These are phyloP conservation scores for Syrmaticus mikado DNA, from an alignment of 2,113 vertebrate genomes.

Conservation along the genomic window DNA sequence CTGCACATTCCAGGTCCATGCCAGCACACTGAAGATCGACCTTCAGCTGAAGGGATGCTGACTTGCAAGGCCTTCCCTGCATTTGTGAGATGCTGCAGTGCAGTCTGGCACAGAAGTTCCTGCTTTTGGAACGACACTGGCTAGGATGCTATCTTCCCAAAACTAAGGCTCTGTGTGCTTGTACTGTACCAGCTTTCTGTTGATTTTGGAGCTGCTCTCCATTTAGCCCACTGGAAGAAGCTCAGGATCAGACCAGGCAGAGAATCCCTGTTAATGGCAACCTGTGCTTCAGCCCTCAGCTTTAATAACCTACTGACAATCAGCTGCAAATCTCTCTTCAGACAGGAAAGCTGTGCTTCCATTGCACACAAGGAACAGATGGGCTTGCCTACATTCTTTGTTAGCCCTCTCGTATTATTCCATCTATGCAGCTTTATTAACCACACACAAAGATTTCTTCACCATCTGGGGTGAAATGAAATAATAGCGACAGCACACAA, in stretches of 20 bases:
- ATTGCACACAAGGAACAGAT: background rate
- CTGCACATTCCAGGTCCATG: conserved; percentile 5
- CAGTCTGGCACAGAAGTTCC: conserved; percentile 55
- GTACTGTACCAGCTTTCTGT: background rate
- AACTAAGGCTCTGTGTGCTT: background rate
- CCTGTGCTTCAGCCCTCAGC: background rate
- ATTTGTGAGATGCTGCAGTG: conserved; percentile 34
- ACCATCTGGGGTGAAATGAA: conserved; percentile 29
- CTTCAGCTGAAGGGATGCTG: conserved; percentile 28
- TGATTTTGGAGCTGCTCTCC: conserved; percentile 19
- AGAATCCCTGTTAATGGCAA: background rate
- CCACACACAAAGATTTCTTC: conserved; percentile 23
- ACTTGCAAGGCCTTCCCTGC: conserved; percentile 22
- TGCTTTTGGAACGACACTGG: conserved; percentile 38
- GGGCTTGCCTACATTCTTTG: conserved; percentile 12
- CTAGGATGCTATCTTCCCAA: background rate
- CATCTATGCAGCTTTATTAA: conserved; percentile 5
- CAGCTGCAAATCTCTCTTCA: background rate
- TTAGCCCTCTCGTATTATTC: background rate
- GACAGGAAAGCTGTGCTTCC: conserved; percentile 18
- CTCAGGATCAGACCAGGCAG: background rate
- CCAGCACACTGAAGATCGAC: conserved; percentile 23
- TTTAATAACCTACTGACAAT: background rate
- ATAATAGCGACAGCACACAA: conserved; percentile 46
- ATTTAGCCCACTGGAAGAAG: background rate